Evolutionary conservation across 2,113 vertebrate species (phyloP).

Genomic region (Dasyurus viverrinus): DNA sequence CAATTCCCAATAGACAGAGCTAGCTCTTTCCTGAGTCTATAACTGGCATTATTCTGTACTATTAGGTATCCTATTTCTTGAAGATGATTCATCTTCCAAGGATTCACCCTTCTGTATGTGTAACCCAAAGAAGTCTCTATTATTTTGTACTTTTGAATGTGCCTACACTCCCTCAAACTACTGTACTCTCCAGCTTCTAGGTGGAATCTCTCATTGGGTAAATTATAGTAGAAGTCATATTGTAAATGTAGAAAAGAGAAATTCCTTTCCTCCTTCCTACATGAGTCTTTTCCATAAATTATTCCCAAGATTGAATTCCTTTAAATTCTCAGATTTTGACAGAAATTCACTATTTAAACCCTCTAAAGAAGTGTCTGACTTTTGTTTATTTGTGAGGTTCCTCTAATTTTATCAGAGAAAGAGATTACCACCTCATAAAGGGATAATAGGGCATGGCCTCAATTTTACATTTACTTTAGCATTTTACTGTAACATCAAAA

Average conservation of each 20-base stretch:
- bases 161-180: neutral
- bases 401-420: neutral
- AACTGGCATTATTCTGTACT: neutral
- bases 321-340: neutral
- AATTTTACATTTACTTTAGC: neutral
- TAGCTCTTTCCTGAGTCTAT: neutral
- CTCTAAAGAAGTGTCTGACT: neutral
- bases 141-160: neutral
- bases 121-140: neutral
- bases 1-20: neutral
- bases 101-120: neutral
- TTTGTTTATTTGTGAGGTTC: neutral
- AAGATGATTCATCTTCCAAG: neutral
- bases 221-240: neutral
- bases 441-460: neutral
- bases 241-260: neutral
- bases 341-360: neutral
- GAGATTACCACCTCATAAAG: neutral
- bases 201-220: neutral
- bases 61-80: neutral
- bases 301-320: neutral
- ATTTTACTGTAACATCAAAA: neutral
- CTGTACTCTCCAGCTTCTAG: neutral
- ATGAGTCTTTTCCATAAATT: neutral
- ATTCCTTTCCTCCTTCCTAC: neutral